Percentiles rank a stretch among this genome's conserved stretches.
These are phyloP conservation scores for Galagoides demidoff DNA, from an alignment of 2,797 vertebrate genomes.

Conservation along the genomic window DNA sequence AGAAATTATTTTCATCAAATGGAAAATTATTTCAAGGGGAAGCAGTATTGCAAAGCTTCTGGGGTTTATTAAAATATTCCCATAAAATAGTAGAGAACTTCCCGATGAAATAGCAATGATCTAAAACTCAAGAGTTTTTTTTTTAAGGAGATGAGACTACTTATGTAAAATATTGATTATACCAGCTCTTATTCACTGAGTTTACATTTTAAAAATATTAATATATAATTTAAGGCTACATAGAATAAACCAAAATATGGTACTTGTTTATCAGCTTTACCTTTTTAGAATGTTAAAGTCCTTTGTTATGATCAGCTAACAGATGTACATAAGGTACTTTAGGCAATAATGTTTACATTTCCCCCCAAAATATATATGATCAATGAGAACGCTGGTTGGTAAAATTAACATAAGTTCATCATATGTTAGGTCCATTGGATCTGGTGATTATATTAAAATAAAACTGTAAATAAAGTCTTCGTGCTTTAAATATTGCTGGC, in stretches of 20 bases:
- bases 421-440: constrained; percentile 95
- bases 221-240: constrained; percentile 91
- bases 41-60: constrained; percentile 74
- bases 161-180: constrained; percentile 86
- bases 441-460: constrained; percentile 93
- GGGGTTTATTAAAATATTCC: constrained; percentile 77
- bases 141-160: constrained; percentile 86
- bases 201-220: constrained; percentile 89
- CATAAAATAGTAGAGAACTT: constrained; percentile 82
- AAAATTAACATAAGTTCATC: constrained; percentile 91
- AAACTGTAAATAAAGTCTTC: constrained; percentile 96
- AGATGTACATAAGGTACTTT: constrained; percentile 89
- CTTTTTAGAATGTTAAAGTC: constrained; percentile 84
- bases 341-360: constrained; percentile 93
- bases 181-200: constrained; percentile 85
- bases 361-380: constrained; percentile 87
- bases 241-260: constrained; percentile 88
- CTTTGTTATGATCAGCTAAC: constrained; percentile 84
- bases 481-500: constrained; percentile 99
- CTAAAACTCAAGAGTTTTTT: constrained; percentile 74
- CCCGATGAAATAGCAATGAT: constrained; percentile 80
- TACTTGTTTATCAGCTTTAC: constrained; percentile 88
- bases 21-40: constrained; percentile 79
- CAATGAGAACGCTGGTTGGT: constrained; percentile 92
- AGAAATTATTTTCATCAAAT: constrained; percentile 81